Percentiles rank a stretch among this genome's conserved stretches.
These are phyloP conservation scores for Eurytoma adleriae DNA, from an alignment of 2,888 invertebrate genomes.

Conservation along the genomic window DNA sequence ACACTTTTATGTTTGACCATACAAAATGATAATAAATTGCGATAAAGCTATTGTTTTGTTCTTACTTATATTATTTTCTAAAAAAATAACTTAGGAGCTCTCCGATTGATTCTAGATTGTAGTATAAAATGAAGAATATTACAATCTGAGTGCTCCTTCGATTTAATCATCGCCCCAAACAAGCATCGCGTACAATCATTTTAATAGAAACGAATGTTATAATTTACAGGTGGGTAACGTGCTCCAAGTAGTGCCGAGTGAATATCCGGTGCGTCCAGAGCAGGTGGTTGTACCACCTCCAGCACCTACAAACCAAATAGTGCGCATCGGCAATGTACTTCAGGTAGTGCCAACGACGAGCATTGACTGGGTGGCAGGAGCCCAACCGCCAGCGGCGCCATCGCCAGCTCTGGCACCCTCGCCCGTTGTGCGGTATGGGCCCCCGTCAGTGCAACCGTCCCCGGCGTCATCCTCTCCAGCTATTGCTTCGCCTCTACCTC, in stretches of 20 bases:
- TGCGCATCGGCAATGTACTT: constrained; percentile 73
- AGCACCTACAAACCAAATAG: constrained; percentile 66
- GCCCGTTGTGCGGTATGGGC: background rate
- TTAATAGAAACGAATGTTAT: too few species aligned
- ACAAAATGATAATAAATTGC: too few species aligned
- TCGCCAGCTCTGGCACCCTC: constrained; percentile 36
- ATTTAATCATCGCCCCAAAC: too few species aligned
- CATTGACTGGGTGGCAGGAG: constrained; percentile 68
- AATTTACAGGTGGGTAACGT: constrained; percentile 72
- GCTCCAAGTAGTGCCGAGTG: constrained; percentile 70
- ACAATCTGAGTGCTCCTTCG: background rate
- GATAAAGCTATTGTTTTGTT: too few species aligned
- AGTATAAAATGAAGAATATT: background rate
- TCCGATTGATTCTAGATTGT: too few species aligned
- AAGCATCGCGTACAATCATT: too few species aligned
- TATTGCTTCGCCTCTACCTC: constrained; percentile 63
- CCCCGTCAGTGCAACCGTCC: background rate
- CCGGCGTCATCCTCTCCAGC: background rate
- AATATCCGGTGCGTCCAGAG: constrained; percentile 56
- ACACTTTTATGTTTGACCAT: constrained; percentile 9
- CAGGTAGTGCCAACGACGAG: constrained; percentile 73
- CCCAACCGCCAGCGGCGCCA: constrained; percentile 32
- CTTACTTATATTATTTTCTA: too few species aligned
- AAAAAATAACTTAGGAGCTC: too few species aligned
- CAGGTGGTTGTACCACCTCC: constrained; percentile 47